A percentile compares a stretch with the other conserved stretches of the same genome.
Evolutionary conservation across 1,140 invertebrate species (phyloP).

Genomic region (Latrodectus geometricus): DNA sequence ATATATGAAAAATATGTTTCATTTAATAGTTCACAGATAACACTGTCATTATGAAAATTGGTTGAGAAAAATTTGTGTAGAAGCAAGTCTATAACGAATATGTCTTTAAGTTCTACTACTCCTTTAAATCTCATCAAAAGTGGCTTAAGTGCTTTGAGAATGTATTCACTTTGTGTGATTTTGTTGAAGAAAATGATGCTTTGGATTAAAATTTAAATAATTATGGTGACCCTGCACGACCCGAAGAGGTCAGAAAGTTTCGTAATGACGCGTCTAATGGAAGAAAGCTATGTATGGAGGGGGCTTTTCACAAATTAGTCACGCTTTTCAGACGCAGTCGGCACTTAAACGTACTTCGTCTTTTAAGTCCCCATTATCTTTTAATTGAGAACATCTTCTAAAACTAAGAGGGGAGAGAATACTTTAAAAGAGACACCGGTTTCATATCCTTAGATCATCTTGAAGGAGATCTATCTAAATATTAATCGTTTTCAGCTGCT

Average conservation of each 20-base stretch:
- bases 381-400: constrained; percentile 52
- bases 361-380: constrained; percentile 58
- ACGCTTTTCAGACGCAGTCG: constrained; percentile 31
- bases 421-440: constrained; percentile 36
- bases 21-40: too few species aligned
- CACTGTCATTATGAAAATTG: too few species aligned
- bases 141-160: background rate
- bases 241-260: constrained; percentile 50
- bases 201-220: constrained; percentile 45
- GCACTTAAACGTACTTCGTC: constrained; percentile 56
- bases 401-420: constrained; percentile 23
- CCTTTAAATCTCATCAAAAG: background rate
- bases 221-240: constrained; percentile 33
- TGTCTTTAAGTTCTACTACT: too few species aligned
- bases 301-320: constrained; percentile 50
- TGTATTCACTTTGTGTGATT: background rate
- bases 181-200: constrained; percentile 40
- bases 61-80: too few species aligned
- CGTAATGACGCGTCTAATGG: constrained; percentile 56
- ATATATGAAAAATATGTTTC: too few species aligned
- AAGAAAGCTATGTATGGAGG: constrained; percentile 29
- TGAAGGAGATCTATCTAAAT: too few species aligned
- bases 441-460: background rate
- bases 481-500: too few species aligned
- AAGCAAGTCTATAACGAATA: too few species aligned